Evolutionary conservation across 2,888 invertebrate species (phyloP), one percentile per base, ranked within the genome.

Genomic region (Stenodera caucasica): DNA sequence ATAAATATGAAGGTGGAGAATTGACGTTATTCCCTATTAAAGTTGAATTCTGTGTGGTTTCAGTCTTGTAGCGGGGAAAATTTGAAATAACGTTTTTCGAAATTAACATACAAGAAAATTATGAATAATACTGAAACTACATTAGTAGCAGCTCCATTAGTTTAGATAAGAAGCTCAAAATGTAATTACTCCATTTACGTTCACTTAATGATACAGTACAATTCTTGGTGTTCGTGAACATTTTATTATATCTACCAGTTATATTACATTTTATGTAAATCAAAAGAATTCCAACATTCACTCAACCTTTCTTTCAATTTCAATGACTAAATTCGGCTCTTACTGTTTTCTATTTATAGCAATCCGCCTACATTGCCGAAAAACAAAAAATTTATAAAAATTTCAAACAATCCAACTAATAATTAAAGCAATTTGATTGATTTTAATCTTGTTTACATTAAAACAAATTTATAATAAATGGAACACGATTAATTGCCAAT

Each of bases 221-320:
- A 53, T 55, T 55, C 52, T 30, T 51, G 29, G 55, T 51, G 32
- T 55, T 26, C 26, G 29, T 33, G 45, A 21, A 45, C 9, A 23
- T 23, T 45, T 45, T 21, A 45, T 45, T 45, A 45, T 23, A 33
- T 49, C 18, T 49, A 52, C 29, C 50, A n/a, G n/a, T 26, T 50
- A 55, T 55, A 51, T 59, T 55, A 18, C 12, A 30, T 50, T 55
- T 59, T 55, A 55, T 53, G 60, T 55, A 56, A 60, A 53, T 56
- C 55, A 45, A 30, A 30, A 52, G 26, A 26, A 26, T 26, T 56
- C 53, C 53, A 60, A 56, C 60, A 60, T 60, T 60, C 55, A 55
- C 52, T 53, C 52, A 60, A 60, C 60, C 55, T 59, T 59, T 55
- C n/a, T n/a, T n/a, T n/a, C n/a, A n/a, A n/a, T 53, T 53, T 56